phyloP scores from a whole-genome alignment of 2,797 vertebrate genomes.

The Epinephelus coioides region DNA sequence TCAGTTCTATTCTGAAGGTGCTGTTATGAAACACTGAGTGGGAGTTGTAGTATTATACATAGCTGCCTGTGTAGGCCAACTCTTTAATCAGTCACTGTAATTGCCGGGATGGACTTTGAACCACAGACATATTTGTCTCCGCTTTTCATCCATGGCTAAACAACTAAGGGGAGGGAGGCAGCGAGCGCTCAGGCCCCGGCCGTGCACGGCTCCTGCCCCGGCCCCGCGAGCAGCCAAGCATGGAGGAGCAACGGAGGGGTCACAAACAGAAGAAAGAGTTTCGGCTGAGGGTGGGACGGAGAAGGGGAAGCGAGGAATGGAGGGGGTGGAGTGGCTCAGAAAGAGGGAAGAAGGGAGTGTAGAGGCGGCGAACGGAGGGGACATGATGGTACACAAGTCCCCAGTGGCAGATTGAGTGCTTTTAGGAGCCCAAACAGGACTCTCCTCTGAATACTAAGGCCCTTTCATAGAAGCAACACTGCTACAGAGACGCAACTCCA shows the following conservation, averaged over 20 bases:
- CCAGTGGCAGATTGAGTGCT: constrained; percentile 73
- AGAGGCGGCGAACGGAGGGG: constrained; percentile 45
- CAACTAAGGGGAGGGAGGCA: constrained; percentile 57
- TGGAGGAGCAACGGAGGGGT: constrained; percentile 67
- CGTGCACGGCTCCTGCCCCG: constrained; percentile 45
- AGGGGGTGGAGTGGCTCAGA: constrained; percentile 61
- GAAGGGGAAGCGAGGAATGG: constrained; percentile 48
- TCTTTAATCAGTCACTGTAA: constrained; percentile 84
- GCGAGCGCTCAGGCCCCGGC: constrained; percentile 37
- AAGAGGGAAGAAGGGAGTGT: constrained; percentile 49
- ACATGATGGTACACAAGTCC: constrained; percentile 74
- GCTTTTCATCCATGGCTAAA: constrained; percentile 78
- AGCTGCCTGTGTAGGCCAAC: constrained; percentile 71
- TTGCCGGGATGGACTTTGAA: constrained; percentile 83
- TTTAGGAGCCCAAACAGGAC: constrained; percentile 73
- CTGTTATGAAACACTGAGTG: constrained; percentile 73
- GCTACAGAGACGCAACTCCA: constrained; percentile 77
- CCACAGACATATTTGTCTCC: constrained; percentile 81
- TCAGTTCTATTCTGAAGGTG: constrained; percentile 61
- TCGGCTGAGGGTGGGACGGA: constrained; percentile 54
- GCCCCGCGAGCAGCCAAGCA: constrained; percentile 69
- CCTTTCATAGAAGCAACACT: constrained; percentile 70
- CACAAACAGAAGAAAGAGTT: constrained; percentile 71
- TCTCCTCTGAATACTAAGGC: constrained; percentile 77
- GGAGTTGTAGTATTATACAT: constrained; percentile 77